Base-by-base conservation (phyloP, 2,113 vertebrate genomes). In the Nematolebias whitei region DNA sequence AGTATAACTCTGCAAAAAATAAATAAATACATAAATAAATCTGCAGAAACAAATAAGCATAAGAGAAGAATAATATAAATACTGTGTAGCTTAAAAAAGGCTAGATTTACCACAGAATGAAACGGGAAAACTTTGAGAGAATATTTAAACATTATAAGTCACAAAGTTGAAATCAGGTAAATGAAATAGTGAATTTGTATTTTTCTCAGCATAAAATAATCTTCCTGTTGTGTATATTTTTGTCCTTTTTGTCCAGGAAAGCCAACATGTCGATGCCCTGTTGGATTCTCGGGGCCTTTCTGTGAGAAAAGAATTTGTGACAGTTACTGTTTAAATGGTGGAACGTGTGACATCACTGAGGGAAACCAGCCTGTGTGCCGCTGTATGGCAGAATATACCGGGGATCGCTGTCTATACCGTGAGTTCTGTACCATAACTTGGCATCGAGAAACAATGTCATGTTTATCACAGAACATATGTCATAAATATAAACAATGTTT, bases 331-430 rank as follows among this genome's bases (percentile, higher is more conserved):
- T 93, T 95, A 14, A 96, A 99, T 3, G 95, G 95, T 39, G 98
- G 97, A 38, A 95, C 93, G 14, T 99, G 98, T 55, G 94, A 93
- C 0, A 90, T 99, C 80, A 97, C 93, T 50, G 73, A 91, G 18
- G 97, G 97, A 52, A 99, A 99, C 87, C 98, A 99, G 79, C 95
- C 97, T 1, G 80, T 92, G 61, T 99, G 98, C 47, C 92, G 89
- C 70, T 99, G 98, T 78, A 91, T 92, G 76, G 83, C 93, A 0
- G 96, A 98, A 49, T 97, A 97, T 64, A 98, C 96, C 0, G 97
- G 98, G 45, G 97, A 99, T 79, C 94, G 95, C 58, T 99, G 98
- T 74, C 94, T 96, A 53, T 93, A 94, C 73, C 96, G 97, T 99
- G 85, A 98, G 98, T 96, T 32, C 22, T 43, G 26, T 57, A 23